These are phyloP conservation scores for Argopecten irradians DNA, from an alignment of 1,140 invertebrate species.

Conservation along the genomic window DNA sequence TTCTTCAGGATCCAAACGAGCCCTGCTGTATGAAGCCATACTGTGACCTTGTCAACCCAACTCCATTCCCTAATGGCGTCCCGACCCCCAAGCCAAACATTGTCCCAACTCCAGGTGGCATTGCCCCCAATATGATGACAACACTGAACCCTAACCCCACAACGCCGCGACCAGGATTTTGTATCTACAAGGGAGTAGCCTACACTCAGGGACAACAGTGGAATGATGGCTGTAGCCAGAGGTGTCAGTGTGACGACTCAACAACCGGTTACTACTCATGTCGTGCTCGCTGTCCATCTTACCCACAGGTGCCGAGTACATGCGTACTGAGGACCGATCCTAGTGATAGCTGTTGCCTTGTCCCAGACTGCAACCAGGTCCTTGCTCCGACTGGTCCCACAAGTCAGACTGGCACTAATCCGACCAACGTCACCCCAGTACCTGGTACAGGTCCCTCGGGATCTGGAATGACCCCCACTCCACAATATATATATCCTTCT, in stretches of 20 bases:
- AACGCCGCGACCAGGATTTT: constrained; percentile 40
- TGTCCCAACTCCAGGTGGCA: constrained; percentile 38
- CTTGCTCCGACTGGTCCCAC: constrained; percentile 39
- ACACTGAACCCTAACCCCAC: constrained; percentile 33
- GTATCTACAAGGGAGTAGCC: constrained; percentile 60
- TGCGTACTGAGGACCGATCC: constrained; percentile 61
- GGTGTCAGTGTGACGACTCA: constrained; percentile 61
- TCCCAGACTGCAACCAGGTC: constrained; percentile 58
- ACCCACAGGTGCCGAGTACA: constrained; percentile 48
- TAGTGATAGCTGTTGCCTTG: constrained; percentile 62
- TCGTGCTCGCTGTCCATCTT: constrained; percentile 59
- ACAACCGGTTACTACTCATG: constrained; percentile 60
- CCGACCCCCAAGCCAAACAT: constrained; percentile 60
- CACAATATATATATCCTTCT: constrained; percentile 45
- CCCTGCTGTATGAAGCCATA: constrained; percentile 65
- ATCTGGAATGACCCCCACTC: constrained; percentile 6
- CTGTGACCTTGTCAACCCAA: constrained; percentile 68
- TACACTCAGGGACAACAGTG: constrained; percentile 54
- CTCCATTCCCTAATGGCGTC: constrained; percentile 65
- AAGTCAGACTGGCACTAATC: constrained; percentile 31
- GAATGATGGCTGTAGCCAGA: constrained; percentile 57
- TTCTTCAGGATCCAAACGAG: constrained; percentile 62
- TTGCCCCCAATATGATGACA: not conserved
- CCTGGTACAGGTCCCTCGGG: constrained; percentile 41
- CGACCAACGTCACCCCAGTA: constrained; percentile 33